Conservation (phyloP, 1,140 invertebrate species). For the Zaprionus capensis region DNA sequence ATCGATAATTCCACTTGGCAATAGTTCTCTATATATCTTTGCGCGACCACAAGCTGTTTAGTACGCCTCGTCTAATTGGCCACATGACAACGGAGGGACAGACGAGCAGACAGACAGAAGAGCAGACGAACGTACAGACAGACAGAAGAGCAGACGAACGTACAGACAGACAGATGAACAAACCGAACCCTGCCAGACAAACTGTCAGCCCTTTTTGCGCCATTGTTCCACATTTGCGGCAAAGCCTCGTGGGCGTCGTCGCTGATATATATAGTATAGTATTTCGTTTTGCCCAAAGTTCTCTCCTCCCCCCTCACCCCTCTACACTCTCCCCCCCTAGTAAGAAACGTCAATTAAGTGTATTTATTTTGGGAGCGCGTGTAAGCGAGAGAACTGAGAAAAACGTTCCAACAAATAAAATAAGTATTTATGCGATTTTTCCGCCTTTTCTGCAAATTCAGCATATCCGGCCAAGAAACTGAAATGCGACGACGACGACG, state of each 20-base stretch:
- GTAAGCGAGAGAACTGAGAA: constrained; percentile 44
- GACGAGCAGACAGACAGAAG: background rate
- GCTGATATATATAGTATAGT: constrained; percentile 4
- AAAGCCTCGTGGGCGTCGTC: constrained; percentile 51
- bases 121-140: background rate
- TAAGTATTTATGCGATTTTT: constrained; percentile 72
- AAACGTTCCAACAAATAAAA: constrained; percentile 35
- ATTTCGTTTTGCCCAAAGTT: constrained; percentile 8
- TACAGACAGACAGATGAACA: background rate
- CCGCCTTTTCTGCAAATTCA: constrained; percentile 77
- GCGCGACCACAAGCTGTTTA: constrained; percentile 1
- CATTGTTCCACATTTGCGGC: constrained; percentile 56
- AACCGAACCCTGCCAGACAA: constrained; percentile 46
- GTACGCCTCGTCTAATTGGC: constrained; percentile 34
- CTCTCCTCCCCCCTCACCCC: background rate
- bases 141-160: background rate
- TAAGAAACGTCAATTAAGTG: constrained; percentile 81
- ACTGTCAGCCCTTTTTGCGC: constrained; percentile 67
- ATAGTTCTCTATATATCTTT: background rate
- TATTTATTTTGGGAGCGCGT: constrained; percentile 78
- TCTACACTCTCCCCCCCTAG: constrained; percentile 19
- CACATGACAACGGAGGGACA: constrained; percentile 34
- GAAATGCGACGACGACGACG: constrained; percentile 65
- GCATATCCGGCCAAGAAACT: constrained; percentile 81
- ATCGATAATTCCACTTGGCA: background rate